Base-by-base conservation (phyloP, 2,113 vertebrate genomes). In the Damaliscus lunatus region DNA sequence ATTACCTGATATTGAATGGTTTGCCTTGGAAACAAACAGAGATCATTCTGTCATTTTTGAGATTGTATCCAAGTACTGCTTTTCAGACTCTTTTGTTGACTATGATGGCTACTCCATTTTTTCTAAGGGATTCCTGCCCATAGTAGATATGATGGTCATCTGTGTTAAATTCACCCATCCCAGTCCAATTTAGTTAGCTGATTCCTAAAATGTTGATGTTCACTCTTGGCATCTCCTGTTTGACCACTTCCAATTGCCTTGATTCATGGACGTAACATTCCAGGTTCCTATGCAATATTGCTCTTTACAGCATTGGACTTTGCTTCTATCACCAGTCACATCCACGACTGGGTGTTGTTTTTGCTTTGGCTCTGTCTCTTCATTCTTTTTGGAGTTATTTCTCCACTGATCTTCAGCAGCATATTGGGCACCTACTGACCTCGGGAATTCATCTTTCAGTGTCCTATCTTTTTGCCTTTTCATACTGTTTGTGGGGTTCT, bases 391-490 rank as follows among this genome's bases (percentile, higher is more conserved):
- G 33, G 64, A 36, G 8, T 36, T 67, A 67, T 36, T 36, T 67
- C 64, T 67, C n/a, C 9, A 36, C 4, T 67, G 16, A 67, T 67
- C 33, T 67, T 17, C 64, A 67, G 64, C 64, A 67, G 33, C 64
- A 67, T 67, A 36, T 21, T 67, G 64, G 64, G 33, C 17, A 36
- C 64, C 17, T 67, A 67, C n/a, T 0, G 17, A 21, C 64, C 8
- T 67, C 4, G 0, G 64, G 17, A 67, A 33, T 67, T 67, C 64
- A 67, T 67, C 64, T 36, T 67, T 67, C 17, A 67, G 33, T 36
- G 17, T 67, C 33, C 17, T 67, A 67, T 36, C 7, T 67, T n/a
- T 67, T n/a, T 0, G 0, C 8, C 1, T 19, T n/a, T 67, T 67
- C 33, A 67, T 67, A 19, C 16, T n/a, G 33, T 67, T n/a, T n/a